Evolutionary conservation across 2,113 vertebrate species (phyloP).

Genomic region (Proteles cristata): DNA sequence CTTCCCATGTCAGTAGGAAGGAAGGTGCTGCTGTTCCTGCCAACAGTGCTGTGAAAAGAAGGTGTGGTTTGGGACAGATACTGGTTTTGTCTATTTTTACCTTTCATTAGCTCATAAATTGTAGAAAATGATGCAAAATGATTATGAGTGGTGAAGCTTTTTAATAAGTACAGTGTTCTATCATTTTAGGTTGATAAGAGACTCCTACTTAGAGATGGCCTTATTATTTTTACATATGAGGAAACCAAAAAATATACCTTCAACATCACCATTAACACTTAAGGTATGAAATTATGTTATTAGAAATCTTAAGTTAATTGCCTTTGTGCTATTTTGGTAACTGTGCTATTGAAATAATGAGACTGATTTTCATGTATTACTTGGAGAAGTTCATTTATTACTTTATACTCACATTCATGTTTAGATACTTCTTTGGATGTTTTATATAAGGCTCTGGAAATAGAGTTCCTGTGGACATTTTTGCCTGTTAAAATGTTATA

Average conservation of each 20-base stretch:
- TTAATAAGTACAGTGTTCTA: conserved; percentile 20
- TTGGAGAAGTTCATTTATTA: conserved; percentile 36
- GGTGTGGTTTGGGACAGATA: neutral
- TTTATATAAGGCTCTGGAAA: conserved; percentile 32
- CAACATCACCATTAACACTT: conserved; percentile 6
- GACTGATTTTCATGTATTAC: conserved; percentile 10
- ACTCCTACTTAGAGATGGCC: conserved; percentile 91
- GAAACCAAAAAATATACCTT: conserved; percentile 51
- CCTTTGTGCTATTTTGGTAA: conserved; percentile 38
- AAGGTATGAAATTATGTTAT: conserved; percentile 36
- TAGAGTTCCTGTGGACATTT: neutral
- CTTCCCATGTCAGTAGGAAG: neutral
- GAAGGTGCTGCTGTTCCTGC: neutral
- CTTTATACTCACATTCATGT: neutral
- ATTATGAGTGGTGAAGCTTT: neutral
- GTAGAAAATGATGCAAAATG: neutral
- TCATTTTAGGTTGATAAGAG: conserved; percentile 87
- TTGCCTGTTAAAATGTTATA: conserved; percentile 13
- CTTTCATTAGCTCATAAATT: neutral
- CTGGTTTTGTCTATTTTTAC: neutral
- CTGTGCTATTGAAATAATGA: conserved; percentile 39
- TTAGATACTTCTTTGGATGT: conserved; percentile 3
- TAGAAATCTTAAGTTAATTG: conserved; percentile 31
- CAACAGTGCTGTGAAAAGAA: neutral
- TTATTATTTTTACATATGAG: conserved; percentile 84